Base-by-base conservation (phyloP, 1,140 invertebrate species). In the Pristionchus pacificus region DNA sequence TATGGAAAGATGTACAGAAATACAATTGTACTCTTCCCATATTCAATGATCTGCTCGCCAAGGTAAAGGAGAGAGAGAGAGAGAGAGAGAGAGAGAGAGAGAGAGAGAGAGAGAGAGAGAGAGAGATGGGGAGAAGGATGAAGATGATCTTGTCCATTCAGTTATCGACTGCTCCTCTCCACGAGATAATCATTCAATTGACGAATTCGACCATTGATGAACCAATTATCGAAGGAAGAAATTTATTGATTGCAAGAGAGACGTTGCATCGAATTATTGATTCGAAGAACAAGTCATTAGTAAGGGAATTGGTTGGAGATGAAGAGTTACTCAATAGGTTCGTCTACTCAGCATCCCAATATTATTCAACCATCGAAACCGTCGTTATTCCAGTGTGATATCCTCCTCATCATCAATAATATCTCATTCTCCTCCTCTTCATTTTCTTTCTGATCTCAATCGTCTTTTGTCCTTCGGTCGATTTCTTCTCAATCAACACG, bases 1-100 rank as follows among this genome's bases (percentile, higher is more conserved):
- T 71, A 65, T 80, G 79, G 79, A 49, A 55, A 28, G 38, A 29
- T 24, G 72, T 83, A 31, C 67, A 82, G 59, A 27, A 49, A 3
- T 79, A 72, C 65, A 84, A 82, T 63, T 82, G 82, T 72, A 80
- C 79, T 14, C 38, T 79, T 24, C 71, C 78, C 0, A n/a, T 68
- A 71, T 38, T 78, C 77, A 19, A 27, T 80, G 14, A 65, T 57
- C n/a, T 61, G 65, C 65, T 73, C 2, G 64, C 58, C 57, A 73
- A 71, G 63, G 63, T 65, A 29, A 58, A 61, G 24, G 71, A 66
- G 33, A 73, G 15, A 19, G 77, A 25, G 64, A 57, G 55, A 32
- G 33, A 32, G 33, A 70, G 49, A 25, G 60, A n/a, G 38, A 19
- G 3, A 74, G 33, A 70, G 49, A 25, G 60, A n/a, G 38, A 19